Conservation (phyloP, 1,140 invertebrate genomes). For the Acromyrmex echinatior region DNA sequence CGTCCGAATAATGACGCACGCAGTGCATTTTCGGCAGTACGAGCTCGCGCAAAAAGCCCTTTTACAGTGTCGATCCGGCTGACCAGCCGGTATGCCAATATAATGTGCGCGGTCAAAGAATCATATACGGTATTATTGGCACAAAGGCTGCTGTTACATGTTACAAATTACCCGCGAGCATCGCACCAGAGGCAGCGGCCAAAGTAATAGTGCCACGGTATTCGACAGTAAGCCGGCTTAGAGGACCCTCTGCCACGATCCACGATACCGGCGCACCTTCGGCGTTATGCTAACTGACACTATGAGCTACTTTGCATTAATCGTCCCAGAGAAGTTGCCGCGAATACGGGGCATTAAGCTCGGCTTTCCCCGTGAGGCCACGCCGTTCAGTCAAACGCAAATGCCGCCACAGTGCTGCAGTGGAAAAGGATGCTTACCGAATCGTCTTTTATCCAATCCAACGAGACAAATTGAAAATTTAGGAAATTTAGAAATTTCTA, state of each 20-base stretch:
- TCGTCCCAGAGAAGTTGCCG: slow-evolving; percentile 68
- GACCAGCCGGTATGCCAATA: slow-evolving; percentile 26
- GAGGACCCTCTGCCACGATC: slow-evolving; percentile 56
- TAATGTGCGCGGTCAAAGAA: slow-evolving; percentile 64
- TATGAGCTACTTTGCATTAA: slow-evolving; percentile 75
- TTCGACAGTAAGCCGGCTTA: slow-evolving; percentile 76
- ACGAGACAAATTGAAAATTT: not conserved
- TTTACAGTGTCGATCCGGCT: slow-evolving; percentile 2
- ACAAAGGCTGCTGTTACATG: slow-evolving; percentile 66
- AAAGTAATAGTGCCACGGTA: slow-evolving; percentile 44
- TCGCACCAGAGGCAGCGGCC: slow-evolving; percentile 43
- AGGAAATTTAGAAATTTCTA: not conserved
- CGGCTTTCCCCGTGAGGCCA: slow-evolving; percentile 34
- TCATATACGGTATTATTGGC: slow-evolving; percentile 64
- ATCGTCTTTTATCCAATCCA: not conserved
- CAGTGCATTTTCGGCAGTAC: slow-evolving; percentile 39
- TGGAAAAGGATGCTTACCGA: slow-evolving; percentile 11
- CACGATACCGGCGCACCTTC: slow-evolving; percentile 65
- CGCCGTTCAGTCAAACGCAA: slow-evolving; percentile 49
- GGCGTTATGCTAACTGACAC: slow-evolving; percentile 71
- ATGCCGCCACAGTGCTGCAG: not conserved
- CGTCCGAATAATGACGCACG: slow-evolving; percentile 37
- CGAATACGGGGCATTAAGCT: slow-evolving; percentile 53
- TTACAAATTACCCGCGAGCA: slow-evolving; percentile 68
- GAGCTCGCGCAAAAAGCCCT: slow-evolving; percentile 39